Evolutionary conservation across 2,113 vertebrate species (phyloP), one percentile per base, ranked within the genome.

Genomic region (Helogale parvula): DNA sequence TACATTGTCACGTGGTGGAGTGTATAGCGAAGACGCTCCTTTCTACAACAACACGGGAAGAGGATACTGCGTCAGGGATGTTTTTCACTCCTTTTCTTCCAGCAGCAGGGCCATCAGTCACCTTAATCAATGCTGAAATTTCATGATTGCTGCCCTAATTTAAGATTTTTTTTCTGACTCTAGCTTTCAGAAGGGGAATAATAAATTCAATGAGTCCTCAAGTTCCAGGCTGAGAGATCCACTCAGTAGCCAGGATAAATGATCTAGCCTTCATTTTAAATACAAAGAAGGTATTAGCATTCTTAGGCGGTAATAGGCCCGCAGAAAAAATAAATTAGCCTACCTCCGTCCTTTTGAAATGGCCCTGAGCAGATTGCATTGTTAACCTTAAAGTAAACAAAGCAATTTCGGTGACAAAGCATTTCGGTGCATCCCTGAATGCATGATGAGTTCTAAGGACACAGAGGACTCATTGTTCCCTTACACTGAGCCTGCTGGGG

Each of bases 271-370:
- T 97, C 80, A 41, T 77, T 90, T 96, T 72, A 80, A 92, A 41
- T 82, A 41, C 81, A 65, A 96, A 97, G 90, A 92, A 92, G 63
- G 29, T 71, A 94, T 97, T 97, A 88, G 84, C 85, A 95, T 97
- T 90, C 57, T 76, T 45, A 35, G 45, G 76, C 65, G 19, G 77
- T 84, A 66, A 45, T 2, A 85, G 92, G 66, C 8, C 87, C 79
- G 52, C 47, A 81, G 63, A 72, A 90, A 93, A 97, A 94, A 93
- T 47, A 93, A 97, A 92, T 80, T 35, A 94, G 54, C 15, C 79
- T 86, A 69, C 31, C 11, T 97, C 69, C 93, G 25, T 54, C 31
- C 29, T 95, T 45, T 80, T 35, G 13, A 86, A 96, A 93, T 60
- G 89, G 38, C 83, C 65, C 71, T 81, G 69, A 90, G 71, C 45